These are phyloP conservation scores for Sympetrum striolatum DNA, from an alignment of 2,888 invertebrate genomes.

Conservation along the genomic window DNA sequence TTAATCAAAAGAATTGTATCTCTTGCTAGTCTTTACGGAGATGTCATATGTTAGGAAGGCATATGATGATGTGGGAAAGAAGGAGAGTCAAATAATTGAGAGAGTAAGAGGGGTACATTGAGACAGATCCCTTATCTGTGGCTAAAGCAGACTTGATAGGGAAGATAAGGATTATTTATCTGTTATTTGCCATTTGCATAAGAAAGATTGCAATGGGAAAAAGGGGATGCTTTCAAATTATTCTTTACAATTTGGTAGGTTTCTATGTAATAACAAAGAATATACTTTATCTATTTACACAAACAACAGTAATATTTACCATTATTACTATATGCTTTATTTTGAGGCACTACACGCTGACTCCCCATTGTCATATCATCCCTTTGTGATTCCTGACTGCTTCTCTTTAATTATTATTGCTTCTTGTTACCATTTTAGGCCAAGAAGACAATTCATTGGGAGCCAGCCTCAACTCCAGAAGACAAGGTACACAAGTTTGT, in stretches of 20 bases:
- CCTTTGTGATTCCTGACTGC: background rate
- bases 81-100: background rate
- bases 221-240: background rate
- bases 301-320: slow-evolving; percentile 43
- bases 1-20: background rate
- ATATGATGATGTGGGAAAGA: background rate
- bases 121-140: background rate
- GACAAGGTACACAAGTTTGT: slow-evolving; percentile 38
- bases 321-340: slow-evolving; percentile 36
- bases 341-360: slow-evolving; percentile 43
- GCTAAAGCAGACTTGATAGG: background rate
- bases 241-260: background rate
- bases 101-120: background rate
- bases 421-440: background rate
- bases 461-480: slow-evolving; percentile 41
- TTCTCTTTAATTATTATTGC: background rate
- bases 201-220: background rate
- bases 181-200: background rate
- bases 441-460: slow-evolving; percentile 2
- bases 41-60: background rate
- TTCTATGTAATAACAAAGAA: slow-evolving; percentile 34
- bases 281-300: slow-evolving; percentile 39
- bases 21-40: background rate
- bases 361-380: background rate
- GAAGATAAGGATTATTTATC: background rate